Conservation (phyloP, 2,797 vertebrate species). For the Hyperoplus lanceolatus region DNA sequence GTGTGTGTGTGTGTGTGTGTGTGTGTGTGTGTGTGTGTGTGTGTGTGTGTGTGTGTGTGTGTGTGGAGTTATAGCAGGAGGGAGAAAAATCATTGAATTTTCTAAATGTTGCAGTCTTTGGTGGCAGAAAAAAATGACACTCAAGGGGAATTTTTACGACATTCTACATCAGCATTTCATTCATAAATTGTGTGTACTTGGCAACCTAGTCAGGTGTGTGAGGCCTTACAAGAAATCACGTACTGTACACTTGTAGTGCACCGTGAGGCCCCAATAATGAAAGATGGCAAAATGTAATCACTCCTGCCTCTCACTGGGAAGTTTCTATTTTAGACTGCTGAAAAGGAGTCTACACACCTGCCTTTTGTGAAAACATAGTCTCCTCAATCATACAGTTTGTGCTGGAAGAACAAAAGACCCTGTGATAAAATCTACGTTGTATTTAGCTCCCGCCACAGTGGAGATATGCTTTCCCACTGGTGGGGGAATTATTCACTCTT, state of each 20-base stretch:
- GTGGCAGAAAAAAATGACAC: slow-evolving; percentile 26
- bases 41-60: slow-evolving; percentile 3
- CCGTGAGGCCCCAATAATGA: slow-evolving; percentile 53
- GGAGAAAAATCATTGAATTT: slow-evolving; percentile 31
- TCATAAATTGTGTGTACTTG: slow-evolving; percentile 45
- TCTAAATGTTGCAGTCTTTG: slow-evolving; percentile 35
- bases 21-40: neutral
- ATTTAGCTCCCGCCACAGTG: slow-evolving; percentile 28
- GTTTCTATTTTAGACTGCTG: slow-evolving; percentile 80
- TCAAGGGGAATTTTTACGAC: slow-evolving; percentile 20
- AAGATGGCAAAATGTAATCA: slow-evolving; percentile 65
- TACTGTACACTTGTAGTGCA: slow-evolving; percentile 40
- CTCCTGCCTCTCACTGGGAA: slow-evolving; percentile 68
- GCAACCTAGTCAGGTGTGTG: slow-evolving; percentile 40
- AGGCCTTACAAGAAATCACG: slow-evolving; percentile 32
- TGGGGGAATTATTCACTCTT: slow-evolving; percentile 35
- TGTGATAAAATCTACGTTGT: slow-evolving; percentile 44
- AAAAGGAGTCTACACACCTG: slow-evolving; percentile 79
- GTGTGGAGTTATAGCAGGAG: slow-evolving; percentile 32
- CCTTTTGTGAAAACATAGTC: slow-evolving; percentile 78
- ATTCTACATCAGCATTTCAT: slow-evolving; percentile 50
- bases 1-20: neutral
- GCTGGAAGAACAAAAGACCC: slow-evolving; percentile 66
- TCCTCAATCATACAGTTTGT: slow-evolving; percentile 63
- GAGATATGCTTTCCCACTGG: slow-evolving; percentile 29